Base-by-base conservation (phyloP, 2,797 vertebrate genomes). In the Takifugu ocellatus region DNA sequence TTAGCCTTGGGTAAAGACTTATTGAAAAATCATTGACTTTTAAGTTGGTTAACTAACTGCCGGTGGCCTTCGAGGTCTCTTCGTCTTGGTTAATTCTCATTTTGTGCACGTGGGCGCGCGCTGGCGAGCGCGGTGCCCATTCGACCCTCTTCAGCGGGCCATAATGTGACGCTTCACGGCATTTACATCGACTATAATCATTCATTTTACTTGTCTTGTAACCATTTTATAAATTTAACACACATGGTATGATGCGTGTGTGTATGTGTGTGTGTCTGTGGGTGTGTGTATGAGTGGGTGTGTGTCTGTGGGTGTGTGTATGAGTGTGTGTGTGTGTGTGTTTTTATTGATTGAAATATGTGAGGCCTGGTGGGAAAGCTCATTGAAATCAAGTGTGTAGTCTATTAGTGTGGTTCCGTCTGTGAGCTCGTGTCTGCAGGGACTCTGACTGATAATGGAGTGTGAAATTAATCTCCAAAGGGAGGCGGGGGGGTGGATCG, bases 391-490 rank as follows among this genome's bases (percentile, higher is more conserved):
- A 68, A 81, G 77, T 79, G 70, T 86, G 82, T 74, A 87, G 87
- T 86, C 87, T 88, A 90, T 91, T 89, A 91, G 82, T 66, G 76
- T 79, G 83, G 85, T 89, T 90, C 87, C 83, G 71, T 89, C 79
- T 78, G 83, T 84, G 87, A 83, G 83, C 90, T 90, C 87, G 82
- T 91, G 87, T 90, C 90, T 90, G 87, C 87, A 86, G 90, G 91
- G 91, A 90, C 80, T 90, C 89, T 84, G 72, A 89, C 84, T 92
- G 90, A 92, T 92, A 93, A 93, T 93, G 92, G 91, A 90, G 90
- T 92, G 92, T 93, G 92, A 93, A 93, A 93, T 93, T 91, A 93
- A 93, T 90, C 90, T 92, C 89, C 80, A 82, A 86, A 80, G 88
- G 75, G 75, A 81, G 82, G 52, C 63, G 75, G 51, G 51, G 1